Evolutionary conservation across 2,113 vertebrate genomes (phyloP).

Genomic region (Australoheros scitulus): DNA sequence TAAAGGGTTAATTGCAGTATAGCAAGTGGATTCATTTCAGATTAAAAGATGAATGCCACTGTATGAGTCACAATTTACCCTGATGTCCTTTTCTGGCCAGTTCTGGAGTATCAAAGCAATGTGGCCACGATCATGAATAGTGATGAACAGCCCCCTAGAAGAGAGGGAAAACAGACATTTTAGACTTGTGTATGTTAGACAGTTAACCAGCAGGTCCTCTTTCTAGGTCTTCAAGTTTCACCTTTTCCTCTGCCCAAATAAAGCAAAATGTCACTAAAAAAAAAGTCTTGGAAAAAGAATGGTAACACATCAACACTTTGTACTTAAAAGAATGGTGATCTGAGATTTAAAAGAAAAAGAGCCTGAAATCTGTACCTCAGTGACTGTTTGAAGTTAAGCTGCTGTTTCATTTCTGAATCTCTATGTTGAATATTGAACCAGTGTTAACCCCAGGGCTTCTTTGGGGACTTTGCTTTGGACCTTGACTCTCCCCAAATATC

Average conservation of each 20-base stretch:
- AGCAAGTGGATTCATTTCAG: background rate
- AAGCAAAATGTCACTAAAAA: background rate
- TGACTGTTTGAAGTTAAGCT: constrained; percentile 41
- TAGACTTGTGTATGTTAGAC: background rate
- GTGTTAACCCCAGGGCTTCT: constrained; percentile 35
- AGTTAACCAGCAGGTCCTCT: background rate
- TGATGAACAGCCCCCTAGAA: constrained; percentile 94
- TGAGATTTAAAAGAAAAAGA: constrained; percentile 33
- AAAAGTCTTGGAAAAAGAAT: background rate
- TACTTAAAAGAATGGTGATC: constrained; percentile 3
- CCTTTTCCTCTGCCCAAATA: background rate
- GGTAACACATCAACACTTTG: background rate
- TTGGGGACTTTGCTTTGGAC: constrained; percentile 40
- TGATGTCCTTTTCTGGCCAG: constrained; percentile 90
- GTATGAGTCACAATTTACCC: constrained; percentile 76
- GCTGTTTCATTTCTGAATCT: constrained; percentile 8
- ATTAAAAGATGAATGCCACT: background rate
- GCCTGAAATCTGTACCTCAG: constrained; percentile 12
- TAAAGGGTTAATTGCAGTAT: too few relatives aligned
- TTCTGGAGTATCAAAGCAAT: constrained; percentile 89
- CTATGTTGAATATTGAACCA: constrained; percentile 41
- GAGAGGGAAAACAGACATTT: constrained; percentile 15
- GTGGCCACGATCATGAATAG: constrained; percentile 91
- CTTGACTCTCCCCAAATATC: constrained; percentile 22
- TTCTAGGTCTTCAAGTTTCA: background rate